phyloP scores from a whole-genome alignment of 2,113 vertebrate genomes.

The Octodon degus region DNA sequence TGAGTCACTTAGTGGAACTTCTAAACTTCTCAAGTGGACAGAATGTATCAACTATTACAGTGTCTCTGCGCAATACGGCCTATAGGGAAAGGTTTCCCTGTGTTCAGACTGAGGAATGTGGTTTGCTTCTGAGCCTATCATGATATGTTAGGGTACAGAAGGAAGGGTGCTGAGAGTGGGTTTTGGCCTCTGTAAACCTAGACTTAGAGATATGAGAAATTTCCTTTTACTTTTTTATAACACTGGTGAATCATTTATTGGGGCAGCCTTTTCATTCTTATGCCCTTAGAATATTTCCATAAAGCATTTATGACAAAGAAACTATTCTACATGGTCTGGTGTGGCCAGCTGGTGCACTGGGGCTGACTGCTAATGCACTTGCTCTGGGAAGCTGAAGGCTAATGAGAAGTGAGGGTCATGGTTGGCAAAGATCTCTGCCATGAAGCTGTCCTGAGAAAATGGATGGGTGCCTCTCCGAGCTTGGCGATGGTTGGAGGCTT shows the following conservation, averaged over 20 bases:
- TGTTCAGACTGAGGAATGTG: not conserved
- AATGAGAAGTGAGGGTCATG: not conserved
- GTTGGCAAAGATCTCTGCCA: not conserved
- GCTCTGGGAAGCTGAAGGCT: not conserved
- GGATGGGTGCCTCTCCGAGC: not conserved
- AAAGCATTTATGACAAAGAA: conserved; percentile 57
- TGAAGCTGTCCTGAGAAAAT: not conserved
- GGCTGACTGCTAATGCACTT: not conserved
- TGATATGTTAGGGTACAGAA: not conserved
- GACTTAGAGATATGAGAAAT: conserved; percentile 34
- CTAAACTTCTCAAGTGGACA: no score
- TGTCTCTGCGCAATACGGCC: not conserved
- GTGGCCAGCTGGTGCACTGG: not conserved
- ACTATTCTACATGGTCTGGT: not conserved
- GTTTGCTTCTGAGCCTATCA: not conserved
- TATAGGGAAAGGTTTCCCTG: not conserved
- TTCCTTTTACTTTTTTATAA: conserved; percentile 69
- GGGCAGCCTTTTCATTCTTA: conserved; percentile 70
- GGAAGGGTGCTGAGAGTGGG: not conserved
- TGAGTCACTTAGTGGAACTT: no score
- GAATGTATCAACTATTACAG: no score
- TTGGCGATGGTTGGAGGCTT: not conserved
- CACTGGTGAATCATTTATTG: conserved; percentile 74
- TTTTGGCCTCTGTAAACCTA: conserved; percentile 22
- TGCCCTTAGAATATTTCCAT: conserved; percentile 19